Base-by-base conservation (phyloP, 1,140 invertebrate genomes). In the Trichonephila inaurata region DNA sequence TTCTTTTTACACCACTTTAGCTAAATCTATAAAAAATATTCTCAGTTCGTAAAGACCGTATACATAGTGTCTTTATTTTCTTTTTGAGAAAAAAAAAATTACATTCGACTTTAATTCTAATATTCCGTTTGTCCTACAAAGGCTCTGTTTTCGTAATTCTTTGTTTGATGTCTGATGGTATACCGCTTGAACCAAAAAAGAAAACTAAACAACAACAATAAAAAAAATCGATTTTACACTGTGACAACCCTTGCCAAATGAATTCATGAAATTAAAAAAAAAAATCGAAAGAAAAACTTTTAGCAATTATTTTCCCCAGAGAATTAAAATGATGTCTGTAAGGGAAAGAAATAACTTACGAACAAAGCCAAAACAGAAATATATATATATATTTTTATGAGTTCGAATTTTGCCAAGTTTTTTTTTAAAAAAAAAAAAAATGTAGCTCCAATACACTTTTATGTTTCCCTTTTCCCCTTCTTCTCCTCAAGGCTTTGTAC, bases 401-500 rank as follows among this genome's bases (percentile, higher is more conserved):
- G 86, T 6, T 5, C 21, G 51, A 88, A 88, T 64, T 64, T 24
- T 62, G 19, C 33, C 40, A 88, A 88, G 86, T 88, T 64, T 64
- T 60, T 40, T 40, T 40, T 40, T 40, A 2, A 2, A 40, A n/a
- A n/a, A n/a, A 58, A 88, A 88, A 88, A 83, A 88, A 64, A 88
- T 85, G 24, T 24, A 19, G 58, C 83, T 61, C 21, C 24, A 64
- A 88, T 64, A 88, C 28, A 88, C 62, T 88, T 88, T 88, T 88
- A 88, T 88, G 86, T 88, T 88, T 62, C 6, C 40, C 28, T 19
- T 81, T 64, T 10, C 58, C 33, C 28, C 58, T 77, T 19, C 51
- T 19, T 88, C 61, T 88, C 86, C 86, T 88, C 24, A 28, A 88
- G 86, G 86, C 86, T 64, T 88, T 88, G 86, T 88, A 88, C 86